phyloP scores from a whole-genome alignment of 2,113 vertebrate species.

The Phrynosoma blainvillii region DNA sequence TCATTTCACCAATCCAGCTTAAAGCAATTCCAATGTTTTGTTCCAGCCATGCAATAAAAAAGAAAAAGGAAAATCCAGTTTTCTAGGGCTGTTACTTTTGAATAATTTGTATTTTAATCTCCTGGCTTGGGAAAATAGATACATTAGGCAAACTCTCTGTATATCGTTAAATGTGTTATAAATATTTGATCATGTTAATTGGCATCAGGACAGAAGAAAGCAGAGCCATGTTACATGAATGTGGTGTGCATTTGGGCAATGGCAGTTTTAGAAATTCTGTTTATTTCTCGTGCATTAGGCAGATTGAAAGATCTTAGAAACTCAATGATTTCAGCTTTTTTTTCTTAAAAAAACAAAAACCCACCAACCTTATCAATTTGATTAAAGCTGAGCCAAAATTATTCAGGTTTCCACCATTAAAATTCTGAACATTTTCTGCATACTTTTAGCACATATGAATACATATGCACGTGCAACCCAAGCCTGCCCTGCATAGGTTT shows the following conservation, averaged over 20 bases:
- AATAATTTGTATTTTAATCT: constrained; percentile 53
- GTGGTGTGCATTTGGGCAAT: constrained; percentile 43
- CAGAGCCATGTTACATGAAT: constrained; percentile 50
- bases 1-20: constrained; percentile 27
- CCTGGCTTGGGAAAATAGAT: constrained; percentile 49
- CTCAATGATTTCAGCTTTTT: constrained; percentile 27
- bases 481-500: background rate
- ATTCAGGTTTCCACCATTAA: background rate
- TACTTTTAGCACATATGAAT: background rate
- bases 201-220: constrained; percentile 59
- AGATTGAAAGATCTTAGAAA: constrained; percentile 36
- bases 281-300: constrained; percentile 36
- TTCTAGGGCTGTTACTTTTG: constrained; percentile 26
- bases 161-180: constrained; percentile 35
- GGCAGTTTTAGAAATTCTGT: constrained; percentile 36
- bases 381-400: background rate
- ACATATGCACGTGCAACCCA: background rate
- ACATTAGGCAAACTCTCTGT: constrained; percentile 32
- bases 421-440: background rate
- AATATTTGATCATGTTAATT: constrained; percentile 67
- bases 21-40: constrained; percentile 19
- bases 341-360: no score
- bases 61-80: constrained; percentile 15
- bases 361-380: constrained; percentile 7
- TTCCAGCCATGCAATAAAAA: constrained; percentile 29